Conservation (phyloP, 2,797 vertebrate genomes). For the Chrosomus eos region DNA sequence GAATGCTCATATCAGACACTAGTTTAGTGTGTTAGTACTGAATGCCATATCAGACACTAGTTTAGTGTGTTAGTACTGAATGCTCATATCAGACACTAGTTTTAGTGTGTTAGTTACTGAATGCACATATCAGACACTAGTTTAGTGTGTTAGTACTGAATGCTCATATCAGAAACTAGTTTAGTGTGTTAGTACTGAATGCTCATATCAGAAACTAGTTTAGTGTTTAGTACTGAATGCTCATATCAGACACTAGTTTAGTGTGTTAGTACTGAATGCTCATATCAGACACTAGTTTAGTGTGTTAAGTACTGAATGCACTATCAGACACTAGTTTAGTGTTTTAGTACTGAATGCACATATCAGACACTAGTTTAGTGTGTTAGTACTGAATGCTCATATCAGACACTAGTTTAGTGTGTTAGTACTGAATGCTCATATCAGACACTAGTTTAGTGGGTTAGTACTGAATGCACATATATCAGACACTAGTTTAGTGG, state of each 20-base stretch:
- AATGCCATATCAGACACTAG: neutral
- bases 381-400: neutral
- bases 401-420: neutral
- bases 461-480: neutral
- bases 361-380: neutral
- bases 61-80: neutral
- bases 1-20: neutral
- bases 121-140: neutral
- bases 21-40: neutral
- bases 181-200: neutral
- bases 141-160: neutral
- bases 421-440: neutral
- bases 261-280: neutral
- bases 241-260: accelerated
- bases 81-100: too few species aligned
- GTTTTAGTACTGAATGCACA: neutral
- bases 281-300: neutral
- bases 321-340: neutral
- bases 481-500: neutral
- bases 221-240: neutral
- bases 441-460: neutral
- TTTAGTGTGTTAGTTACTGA: neutral
- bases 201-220: accelerated
- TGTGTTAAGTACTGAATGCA: neutral
- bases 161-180: neutral